Conservation (phyloP, 2,797 vertebrate genomes). For the Lepilemur ruficaudatus region DNA sequence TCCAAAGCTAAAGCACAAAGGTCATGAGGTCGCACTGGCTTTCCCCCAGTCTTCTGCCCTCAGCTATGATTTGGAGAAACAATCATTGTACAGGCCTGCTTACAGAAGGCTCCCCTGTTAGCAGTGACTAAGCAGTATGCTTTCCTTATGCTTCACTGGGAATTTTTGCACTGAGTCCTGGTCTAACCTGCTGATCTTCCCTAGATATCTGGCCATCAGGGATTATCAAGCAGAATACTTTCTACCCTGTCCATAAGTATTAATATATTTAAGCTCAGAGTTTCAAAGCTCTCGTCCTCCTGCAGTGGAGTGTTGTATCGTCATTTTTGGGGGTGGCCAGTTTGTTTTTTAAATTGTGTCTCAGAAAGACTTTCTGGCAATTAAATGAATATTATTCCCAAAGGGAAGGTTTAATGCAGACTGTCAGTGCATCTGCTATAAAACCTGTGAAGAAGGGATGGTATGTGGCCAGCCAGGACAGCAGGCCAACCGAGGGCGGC, state of each 20-base stretch:
- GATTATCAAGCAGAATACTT: neutral
- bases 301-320: neutral
- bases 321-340: neutral
- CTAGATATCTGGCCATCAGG: neutral
- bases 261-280: neutral
- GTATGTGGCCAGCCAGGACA: neutral
- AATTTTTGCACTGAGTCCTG: neutral
- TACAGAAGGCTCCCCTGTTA: slow-evolving; percentile 39
- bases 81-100: neutral
- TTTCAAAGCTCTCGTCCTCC: neutral
- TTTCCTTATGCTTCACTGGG: neutral
- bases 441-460: neutral
- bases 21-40: neutral
- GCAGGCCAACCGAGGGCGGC: neutral
- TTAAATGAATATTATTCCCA: neutral
- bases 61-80: slow-evolving; percentile 33
- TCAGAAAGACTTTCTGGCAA: neutral
- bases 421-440: neutral
- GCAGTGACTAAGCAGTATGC: slow-evolving; percentile 12
- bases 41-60: neutral
- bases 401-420: neutral
- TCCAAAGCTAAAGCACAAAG: neutral
- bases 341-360: neutral
- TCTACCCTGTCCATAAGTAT: neutral
- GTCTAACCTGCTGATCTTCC: neutral